Evolutionary conservation across 2,113 vertebrate species (phyloP), one percentile per base, ranked within the genome.

Genomic region (Loxodonta africana): DNA sequence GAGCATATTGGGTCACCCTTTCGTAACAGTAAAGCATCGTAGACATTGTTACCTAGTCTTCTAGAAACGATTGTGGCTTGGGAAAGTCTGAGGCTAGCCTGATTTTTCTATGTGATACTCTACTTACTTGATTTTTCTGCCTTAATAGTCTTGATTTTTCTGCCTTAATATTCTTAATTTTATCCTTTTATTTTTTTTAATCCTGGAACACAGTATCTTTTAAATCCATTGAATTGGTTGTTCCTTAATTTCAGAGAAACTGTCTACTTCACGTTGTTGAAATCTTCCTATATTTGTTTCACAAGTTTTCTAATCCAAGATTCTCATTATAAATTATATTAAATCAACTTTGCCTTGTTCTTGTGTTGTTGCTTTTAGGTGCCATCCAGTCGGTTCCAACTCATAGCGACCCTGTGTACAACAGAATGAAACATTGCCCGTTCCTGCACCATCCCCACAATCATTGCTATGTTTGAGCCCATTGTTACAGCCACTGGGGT

Each of bases 211-310:
- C 63, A 65, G 5, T 88, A 60, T 71, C n/a, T 60, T 60, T 80
- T 62, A 73, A 88, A 85, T 53, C 15, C 26, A 69, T 21, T 74
- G 89, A 78, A 53, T 78, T 41, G 30, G 2, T 30, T 71, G 83
- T 91, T 25, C 15, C 20, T 87, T 73, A 80, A 83, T 87, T 91
- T 95, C n/a, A 90, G 71, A n/a, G 12, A 73, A 90, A 73, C 51
- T 78, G 88, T 88, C 46, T 93, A 73, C n/a, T 62, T 90, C 46
- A 67, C 25, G 41, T n/a, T 51, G 15, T 81, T 1, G 26, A 44
- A 77, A 14, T 57, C 11, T 60, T 80, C 95, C 73, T 89, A 5
- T 69, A n/a, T 89, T 89, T 20, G 26, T 76, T 71, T 92, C 78
- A 80, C 44, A 57, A 26, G 0, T 62, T 95, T 93, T 81, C 67